Evolutionary conservation across 2,888 invertebrate species (phyloP).

Genomic region (Euplagia quadripunctaria): DNA sequence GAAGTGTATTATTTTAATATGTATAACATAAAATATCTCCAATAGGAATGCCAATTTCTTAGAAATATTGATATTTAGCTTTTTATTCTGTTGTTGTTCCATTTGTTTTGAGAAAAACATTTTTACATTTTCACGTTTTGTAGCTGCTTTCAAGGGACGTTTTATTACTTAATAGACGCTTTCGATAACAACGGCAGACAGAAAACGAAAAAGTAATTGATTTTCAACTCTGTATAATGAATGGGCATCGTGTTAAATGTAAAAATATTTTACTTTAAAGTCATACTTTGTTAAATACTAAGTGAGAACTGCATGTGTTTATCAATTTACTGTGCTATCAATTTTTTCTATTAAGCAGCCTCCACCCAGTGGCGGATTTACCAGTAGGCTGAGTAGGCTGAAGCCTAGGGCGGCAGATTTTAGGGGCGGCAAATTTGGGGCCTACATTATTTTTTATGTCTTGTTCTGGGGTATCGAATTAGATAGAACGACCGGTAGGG

Average conservation of each 20-base stretch:
- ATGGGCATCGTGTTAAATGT: not conserved
- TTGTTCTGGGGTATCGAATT: too few species aligned
- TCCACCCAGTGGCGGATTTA: too few species aligned
- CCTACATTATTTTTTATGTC: too few species aligned
- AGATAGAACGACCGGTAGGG: too few species aligned
- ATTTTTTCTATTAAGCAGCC: too few species aligned
- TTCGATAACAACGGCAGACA: slow-evolving; percentile 46
- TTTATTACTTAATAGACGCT: slow-evolving; percentile 59
- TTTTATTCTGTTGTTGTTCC: not conserved
- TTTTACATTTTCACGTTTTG: slow-evolving; percentile 49
- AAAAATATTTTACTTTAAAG: not conserved
- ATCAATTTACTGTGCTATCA: too few species aligned
- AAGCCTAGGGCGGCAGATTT: too few species aligned
- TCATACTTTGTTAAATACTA: not conserved
- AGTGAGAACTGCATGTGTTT: too few species aligned
- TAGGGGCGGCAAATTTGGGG: too few species aligned
- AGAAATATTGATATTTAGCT: not conserved
- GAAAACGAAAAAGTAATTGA: slow-evolving; percentile 40
- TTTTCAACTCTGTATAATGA: slow-evolving; percentile 6
- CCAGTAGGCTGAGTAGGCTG: too few species aligned
- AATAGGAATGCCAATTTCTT: too few species aligned
- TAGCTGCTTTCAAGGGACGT: slow-evolving; percentile 55
- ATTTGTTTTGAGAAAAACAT: slow-evolving; percentile 30
- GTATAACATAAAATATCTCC: not conserved
- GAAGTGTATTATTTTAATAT: too few species aligned